Conservation (phyloP, 2,113 vertebrate genomes). For the Ptyas mucosa region DNA sequence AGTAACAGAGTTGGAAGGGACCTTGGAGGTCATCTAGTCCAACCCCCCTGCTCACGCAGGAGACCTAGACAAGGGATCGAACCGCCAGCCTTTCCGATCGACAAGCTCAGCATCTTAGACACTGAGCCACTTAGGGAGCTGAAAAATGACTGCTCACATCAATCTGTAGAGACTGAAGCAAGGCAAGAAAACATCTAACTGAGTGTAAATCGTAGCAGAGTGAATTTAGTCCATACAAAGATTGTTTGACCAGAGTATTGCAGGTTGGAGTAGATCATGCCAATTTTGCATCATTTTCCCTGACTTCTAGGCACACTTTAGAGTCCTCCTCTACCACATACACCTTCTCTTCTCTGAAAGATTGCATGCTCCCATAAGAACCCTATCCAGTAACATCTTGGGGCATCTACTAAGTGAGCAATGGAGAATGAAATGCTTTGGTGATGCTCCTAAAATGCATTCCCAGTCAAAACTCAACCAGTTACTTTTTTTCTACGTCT, state of each 20-base stretch:
- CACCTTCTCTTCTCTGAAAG: not conserved
- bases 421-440: not conserved
- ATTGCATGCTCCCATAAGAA: not conserved
- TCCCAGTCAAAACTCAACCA: not conserved
- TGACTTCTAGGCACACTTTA: not conserved
- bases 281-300: not conserved
- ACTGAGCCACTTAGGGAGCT: no score
- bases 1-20: no score
- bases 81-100: no score
- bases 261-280: not conserved
- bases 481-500: not conserved
- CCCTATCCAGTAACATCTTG: not conserved
- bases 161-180: no score
- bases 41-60: no score
- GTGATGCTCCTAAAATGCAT: not conserved
- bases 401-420: not conserved
- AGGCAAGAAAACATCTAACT: not conserved
- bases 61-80: no score
- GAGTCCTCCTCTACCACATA: not conserved
- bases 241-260: not conserved
- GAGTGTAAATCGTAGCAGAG: not conserved
- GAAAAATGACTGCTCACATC: no score
- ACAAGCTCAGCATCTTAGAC: no score
- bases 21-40: no score
- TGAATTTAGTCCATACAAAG: not conserved